Conservation (phyloP, 2,797 vertebrate species). For the Arremon aurantiirostris region DNA sequence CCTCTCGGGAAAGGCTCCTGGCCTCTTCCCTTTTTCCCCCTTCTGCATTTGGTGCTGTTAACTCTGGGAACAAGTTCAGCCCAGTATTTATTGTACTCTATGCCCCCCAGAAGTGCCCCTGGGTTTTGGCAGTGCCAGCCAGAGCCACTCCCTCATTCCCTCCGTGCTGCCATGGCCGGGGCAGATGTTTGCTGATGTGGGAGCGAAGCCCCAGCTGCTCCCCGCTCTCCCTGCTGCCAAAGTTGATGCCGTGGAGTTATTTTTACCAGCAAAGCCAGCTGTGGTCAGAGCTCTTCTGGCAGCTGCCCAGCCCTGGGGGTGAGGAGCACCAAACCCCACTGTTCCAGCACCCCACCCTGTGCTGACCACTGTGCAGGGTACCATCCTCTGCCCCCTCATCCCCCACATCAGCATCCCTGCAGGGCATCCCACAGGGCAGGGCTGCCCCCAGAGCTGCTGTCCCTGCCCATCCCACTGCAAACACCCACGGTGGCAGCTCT, state of each 20-base stretch:
- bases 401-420: neutral
- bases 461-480: neutral
- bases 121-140: neutral
- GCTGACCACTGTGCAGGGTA: too few relatives aligned
- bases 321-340: neutral
- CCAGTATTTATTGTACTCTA: neutral
- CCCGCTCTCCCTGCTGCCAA: neutral
- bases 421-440: rapidly evolving
- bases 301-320: neutral
- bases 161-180: neutral
- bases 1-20: neutral
- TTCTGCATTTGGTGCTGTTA: neutral
- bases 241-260: neutral
- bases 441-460: neutral
- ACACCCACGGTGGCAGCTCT: neutral
- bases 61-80: neutral
- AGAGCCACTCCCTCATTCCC: neutral
- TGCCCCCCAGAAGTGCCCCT: neutral
- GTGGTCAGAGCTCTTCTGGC: neutral
- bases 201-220: neutral
- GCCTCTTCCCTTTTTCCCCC: neutral
- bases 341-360: neutral
- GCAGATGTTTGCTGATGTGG: neutral
- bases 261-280: neutral
- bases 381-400: neutral